These are phyloP conservation scores for Achlya flavicornis DNA, from an alignment of 2,888 invertebrate genomes.

Conservation along the genomic window DNA sequence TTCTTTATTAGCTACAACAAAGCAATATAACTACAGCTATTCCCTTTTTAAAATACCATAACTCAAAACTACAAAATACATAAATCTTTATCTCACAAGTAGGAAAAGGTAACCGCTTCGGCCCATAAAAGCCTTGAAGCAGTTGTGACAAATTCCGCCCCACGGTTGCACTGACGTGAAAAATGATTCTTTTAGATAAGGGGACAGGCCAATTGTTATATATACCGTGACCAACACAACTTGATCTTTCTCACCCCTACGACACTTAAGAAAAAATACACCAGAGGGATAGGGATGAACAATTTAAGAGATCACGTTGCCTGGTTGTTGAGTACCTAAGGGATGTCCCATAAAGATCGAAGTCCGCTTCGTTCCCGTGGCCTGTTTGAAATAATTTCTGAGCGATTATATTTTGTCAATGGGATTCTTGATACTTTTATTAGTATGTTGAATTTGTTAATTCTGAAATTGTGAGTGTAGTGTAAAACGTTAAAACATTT, in stretches of 20 bases:
- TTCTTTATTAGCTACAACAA: too few relatives aligned
- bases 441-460: background rate
- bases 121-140: conserved; percentile 69
- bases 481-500: too few relatives aligned
- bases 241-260: conserved; percentile 34
- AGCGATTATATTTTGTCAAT: conserved; percentile 28
- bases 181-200: conserved; percentile 79
- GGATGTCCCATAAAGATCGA: conserved; percentile 51
- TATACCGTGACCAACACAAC: conserved; percentile 50
- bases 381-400: conserved; percentile 60
- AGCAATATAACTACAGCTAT: too few relatives aligned
- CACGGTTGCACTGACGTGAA: conserved; percentile 76
- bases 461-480: background rate
- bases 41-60: conserved; percentile 14
- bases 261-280: background rate
- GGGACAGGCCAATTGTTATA: conserved; percentile 72
- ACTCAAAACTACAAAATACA: conserved; percentile 40
- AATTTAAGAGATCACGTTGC: conserved; percentile 29
- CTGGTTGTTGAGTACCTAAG: conserved; percentile 38
- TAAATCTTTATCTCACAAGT: conserved; percentile 63
- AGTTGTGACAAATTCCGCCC: conserved; percentile 73
- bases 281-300: background rate
- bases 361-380: conserved; percentile 44
- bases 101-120: conserved; percentile 52
- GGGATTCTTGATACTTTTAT: background rate